Conservation (phyloP, 2,113 vertebrate species). For the Ochotona curzoniae region DNA sequence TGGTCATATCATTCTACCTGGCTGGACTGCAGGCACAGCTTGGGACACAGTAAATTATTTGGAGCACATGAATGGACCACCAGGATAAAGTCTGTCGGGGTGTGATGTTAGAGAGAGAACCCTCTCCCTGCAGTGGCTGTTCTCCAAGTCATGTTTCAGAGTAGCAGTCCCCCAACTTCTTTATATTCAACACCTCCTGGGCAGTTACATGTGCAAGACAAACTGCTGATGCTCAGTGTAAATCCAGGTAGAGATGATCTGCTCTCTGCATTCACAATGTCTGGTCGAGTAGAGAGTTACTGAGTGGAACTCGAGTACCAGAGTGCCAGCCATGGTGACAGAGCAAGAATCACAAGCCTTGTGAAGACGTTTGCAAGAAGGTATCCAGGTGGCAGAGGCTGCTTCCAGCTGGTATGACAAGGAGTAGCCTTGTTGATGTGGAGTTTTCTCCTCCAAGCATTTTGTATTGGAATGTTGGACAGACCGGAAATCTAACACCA, state of each 20-base stretch:
- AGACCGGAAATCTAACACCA: neutral
- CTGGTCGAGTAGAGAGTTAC: neutral
- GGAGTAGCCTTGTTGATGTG: fast-evolving
- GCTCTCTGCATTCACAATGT: neutral
- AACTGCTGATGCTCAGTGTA: neutral
- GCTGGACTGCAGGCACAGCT: neutral
- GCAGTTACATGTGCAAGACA: neutral
- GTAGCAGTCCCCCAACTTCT: neutral
- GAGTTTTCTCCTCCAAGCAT: neutral
- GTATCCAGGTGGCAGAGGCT: too few relatives aligned
- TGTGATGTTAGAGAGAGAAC: neutral
- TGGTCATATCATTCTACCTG: too few relatives aligned
- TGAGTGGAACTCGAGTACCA: fast-evolving
- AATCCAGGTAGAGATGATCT: neutral
- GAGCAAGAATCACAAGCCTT: neutral
- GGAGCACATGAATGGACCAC: neutral
- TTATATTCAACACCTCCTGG: neutral
- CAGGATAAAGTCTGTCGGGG: too few relatives aligned
- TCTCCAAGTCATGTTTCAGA: neutral
- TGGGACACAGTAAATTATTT: neutral
- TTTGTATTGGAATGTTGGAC: neutral
- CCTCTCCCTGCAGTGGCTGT: neutral
- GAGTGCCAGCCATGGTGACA: neutral
- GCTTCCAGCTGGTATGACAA: neutral
- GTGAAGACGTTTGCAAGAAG: fast-evolving